Conservation (phyloP, 2,888 invertebrate genomes). For the Koerneria pararmatus region DNA sequence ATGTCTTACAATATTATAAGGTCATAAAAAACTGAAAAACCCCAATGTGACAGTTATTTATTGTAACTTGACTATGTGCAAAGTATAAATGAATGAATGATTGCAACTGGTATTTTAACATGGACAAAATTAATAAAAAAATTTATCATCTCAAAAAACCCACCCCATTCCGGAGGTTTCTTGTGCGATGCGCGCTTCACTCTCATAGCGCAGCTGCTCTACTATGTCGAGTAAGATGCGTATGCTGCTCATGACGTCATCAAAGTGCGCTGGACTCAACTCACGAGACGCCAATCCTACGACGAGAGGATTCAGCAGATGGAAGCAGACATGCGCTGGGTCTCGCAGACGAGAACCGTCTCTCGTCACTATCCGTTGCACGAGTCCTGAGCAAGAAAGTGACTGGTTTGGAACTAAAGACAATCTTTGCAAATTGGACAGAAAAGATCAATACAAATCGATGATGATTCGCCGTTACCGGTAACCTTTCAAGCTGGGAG, state of each 20-base stretch:
- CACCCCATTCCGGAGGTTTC: slow-evolving; percentile 36
- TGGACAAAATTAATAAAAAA: no score
- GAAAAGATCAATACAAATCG: no score
- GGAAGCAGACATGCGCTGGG: slow-evolving; percentile 46
- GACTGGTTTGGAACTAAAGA: not conserved
- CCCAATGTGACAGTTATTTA: no score
- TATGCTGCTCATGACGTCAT: slow-evolving; percentile 52
- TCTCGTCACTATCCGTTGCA: slow-evolving; percentile 55
- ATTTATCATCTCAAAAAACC: no score
- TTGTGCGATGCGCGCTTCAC: slow-evolving; percentile 42
- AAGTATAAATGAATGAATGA: no score
- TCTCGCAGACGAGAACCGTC: slow-evolving; percentile 50
- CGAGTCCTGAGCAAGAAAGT: slow-evolving; percentile 36
- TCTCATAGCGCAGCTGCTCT: slow-evolving; percentile 55
- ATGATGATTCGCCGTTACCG: no score
- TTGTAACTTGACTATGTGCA: no score
- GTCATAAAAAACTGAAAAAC: no score
- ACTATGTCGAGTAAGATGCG: slow-evolving; percentile 54
- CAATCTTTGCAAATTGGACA: not conserved
- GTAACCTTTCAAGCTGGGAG: no score
- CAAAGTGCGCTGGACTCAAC: slow-evolving; percentile 49
- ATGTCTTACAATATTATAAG: no score
- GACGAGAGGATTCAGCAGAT: slow-evolving; percentile 52
- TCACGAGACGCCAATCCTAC: slow-evolving; percentile 26
- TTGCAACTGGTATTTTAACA: no score